A percentile compares a stretch with the other conserved stretches of the same genome.
Evolutionary conservation across 1,140 invertebrate genomes (phyloP).

Genomic region (Aphaenogaster rudis): DNA sequence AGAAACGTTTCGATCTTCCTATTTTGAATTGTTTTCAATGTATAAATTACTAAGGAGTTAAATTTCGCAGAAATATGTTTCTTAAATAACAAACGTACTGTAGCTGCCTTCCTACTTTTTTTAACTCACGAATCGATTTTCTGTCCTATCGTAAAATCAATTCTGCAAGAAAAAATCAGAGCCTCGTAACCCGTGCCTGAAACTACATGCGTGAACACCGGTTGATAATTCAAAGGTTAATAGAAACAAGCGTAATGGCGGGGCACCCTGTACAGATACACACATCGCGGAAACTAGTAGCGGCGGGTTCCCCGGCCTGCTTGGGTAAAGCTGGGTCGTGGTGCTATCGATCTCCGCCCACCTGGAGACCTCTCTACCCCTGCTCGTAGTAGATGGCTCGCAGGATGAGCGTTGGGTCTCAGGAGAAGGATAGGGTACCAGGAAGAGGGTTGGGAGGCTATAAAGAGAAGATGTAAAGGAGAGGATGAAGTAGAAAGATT

Average conservation of each 20-base stretch:
- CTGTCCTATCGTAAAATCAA: background rate
- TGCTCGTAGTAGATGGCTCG: conserved; percentile 67
- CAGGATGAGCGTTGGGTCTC: conserved; percentile 73
- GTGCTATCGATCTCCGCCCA: conserved; percentile 85
- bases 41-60: background rate
- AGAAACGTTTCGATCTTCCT: background rate
- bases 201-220: background rate
- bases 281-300: conserved; percentile 71
- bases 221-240: conserved; percentile 41
- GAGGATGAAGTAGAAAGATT: conserved; percentile 63
- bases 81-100: background rate
- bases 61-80: background rate
- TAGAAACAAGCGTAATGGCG: conserved; percentile 38
- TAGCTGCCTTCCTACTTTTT: background rate
- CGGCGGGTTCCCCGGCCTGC: conserved; percentile 75
- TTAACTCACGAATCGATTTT: background rate
- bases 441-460: conserved; percentile 31
- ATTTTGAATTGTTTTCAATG: background rate
- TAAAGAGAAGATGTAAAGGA: conserved; percentile 52
- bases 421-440: conserved; percentile 31
- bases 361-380: conserved; percentile 80
- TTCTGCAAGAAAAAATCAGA: conserved; percentile 7
- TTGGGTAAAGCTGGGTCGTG: conserved; percentile 84
- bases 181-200: background rate
- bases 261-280: conserved; percentile 46